Base-by-base conservation (phyloP, 2,888 invertebrate genomes). In the Entomobrya proxima region DNA sequence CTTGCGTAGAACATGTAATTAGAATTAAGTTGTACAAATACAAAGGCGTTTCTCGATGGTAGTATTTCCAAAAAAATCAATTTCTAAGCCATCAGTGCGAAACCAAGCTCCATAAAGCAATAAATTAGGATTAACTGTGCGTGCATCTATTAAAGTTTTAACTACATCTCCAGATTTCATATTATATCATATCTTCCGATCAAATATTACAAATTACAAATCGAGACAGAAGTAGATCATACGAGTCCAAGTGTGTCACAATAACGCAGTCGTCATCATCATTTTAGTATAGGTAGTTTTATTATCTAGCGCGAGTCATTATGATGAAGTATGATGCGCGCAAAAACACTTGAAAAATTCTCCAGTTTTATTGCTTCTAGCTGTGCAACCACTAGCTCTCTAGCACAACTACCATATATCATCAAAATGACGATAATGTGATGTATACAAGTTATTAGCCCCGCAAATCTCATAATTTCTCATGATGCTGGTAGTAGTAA, bases 271-370 rank as follows among this genome's bases (percentile, higher is more conserved):
- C 24, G 24, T 24, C 55, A 55, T 32, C 4, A 61, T n/a, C 58
- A 61, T 2, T 61, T 30, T 32, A 15, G 30, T 58, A 24, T 1
- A 13, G 5, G n/a, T n/a, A n/a, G n/a, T n/a, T n/a, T n/a, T 27
- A 27, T 58, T 58, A 58, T 58, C 9, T 13, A 27, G 32, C 5
- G n/a, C 30, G 15, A 32, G n/a, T n/a, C 32, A 61, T 61, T 11
- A n/a, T 61, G 27, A 32, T 15, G 58, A 15, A 9, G 47, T 15
- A 2, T 3, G 47, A 5, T 6, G 35, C 32, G 64, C 13, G 13
- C 3, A 64, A 64, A 64, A n/a, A 15, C 30, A 64, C 64, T 64
- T 64, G 18, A 64, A 64, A 58, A 64, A 64, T n/a, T 64, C 64
- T 64, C 64, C 64, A 32, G 64, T 35, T 64, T 64, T 64, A 64